phyloP scores from a whole-genome alignment of 1,140 invertebrate genomes.

The Lanistes nyassanus region DNA sequence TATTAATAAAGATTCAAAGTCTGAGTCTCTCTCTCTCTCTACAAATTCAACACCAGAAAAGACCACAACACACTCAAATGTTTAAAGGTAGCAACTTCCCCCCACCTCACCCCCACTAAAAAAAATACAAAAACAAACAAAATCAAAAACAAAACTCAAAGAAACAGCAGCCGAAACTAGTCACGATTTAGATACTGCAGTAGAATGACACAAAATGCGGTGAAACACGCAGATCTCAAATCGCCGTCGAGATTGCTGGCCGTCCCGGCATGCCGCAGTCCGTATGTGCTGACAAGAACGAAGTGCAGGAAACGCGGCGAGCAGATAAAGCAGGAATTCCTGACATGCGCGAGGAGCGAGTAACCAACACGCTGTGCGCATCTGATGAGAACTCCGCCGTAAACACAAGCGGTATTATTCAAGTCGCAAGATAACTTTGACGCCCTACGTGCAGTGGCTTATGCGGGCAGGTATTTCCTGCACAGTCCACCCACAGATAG shows the following conservation, averaged over 20 bases:
- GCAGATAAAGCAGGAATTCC: background rate
- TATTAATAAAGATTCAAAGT: background rate
- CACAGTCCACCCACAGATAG: no score
- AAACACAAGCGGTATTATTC: no score
- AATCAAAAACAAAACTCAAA: background rate
- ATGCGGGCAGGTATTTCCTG: no score
- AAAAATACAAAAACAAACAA: slow-evolving; percentile 6
- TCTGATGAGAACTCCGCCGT: no score
- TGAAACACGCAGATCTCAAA: background rate
- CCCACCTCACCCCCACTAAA: background rate
- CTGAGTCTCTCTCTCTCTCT: no score
- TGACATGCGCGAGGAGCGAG: no score
- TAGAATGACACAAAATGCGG: background rate
- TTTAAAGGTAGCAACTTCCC: no score
- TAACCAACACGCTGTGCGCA: no score
- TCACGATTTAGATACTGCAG: background rate
- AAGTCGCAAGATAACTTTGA: no score
- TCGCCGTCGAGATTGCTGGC: background rate
- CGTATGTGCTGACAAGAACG: background rate
- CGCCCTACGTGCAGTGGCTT: no score
- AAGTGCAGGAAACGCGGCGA: background rate
- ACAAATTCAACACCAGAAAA: background rate
- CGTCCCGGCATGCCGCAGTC: background rate
- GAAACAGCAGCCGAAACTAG: background rate
- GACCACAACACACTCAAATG: background rate